These are phyloP conservation scores for Cynopterus brachyotis DNA, from an alignment of 2,113 vertebrate genomes.

Conservation along the genomic window DNA sequence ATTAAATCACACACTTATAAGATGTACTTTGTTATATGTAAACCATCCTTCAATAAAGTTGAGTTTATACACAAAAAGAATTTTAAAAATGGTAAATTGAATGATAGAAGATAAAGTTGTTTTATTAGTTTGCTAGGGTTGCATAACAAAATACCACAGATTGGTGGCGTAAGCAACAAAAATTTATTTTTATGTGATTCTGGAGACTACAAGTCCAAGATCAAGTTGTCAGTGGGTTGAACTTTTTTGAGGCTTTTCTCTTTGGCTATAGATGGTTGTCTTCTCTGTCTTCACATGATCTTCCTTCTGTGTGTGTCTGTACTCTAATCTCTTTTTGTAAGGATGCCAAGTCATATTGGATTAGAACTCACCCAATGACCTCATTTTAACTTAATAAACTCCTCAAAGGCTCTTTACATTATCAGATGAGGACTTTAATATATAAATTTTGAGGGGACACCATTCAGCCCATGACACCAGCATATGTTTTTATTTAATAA, in stretches of 20 bases:
- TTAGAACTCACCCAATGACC: neutral
- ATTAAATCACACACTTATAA: neutral
- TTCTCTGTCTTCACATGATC: neutral
- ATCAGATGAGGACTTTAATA: neutral
- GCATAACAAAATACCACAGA: neutral
- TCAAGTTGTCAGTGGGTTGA: neutral
- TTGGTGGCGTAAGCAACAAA: neutral
- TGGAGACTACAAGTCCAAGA: neutral
- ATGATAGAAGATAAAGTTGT: neutral
- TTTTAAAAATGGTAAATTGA: neutral
- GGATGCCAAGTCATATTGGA: neutral
- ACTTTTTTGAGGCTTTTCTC: neutral
- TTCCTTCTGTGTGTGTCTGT: neutral
- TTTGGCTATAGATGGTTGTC: neutral
- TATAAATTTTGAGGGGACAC: neutral
- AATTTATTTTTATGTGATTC: neutral
- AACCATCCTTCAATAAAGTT: neutral
- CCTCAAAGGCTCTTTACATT: neutral
- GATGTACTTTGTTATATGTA: neutral
- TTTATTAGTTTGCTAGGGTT: neutral
- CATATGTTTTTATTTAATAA: neutral
- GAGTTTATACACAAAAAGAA: constrained; percentile 1
- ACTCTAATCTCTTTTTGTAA: neutral
- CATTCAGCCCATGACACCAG: neutral
- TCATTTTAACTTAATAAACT: neutral